Conservation (phyloP, 2,797 vertebrate species). For the Pangasius mekongensis region DNA sequence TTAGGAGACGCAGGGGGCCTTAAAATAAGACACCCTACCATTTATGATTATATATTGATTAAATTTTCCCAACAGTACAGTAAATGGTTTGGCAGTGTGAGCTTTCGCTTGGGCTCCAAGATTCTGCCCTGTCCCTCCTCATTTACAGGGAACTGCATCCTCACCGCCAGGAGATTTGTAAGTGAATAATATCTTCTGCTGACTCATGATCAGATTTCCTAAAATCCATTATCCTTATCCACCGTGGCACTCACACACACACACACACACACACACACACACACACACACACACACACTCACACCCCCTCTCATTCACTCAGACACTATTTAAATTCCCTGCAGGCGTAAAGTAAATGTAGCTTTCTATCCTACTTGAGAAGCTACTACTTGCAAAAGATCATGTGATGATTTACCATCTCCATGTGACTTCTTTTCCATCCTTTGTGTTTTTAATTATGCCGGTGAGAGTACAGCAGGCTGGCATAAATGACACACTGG, state of each 20-base stretch:
- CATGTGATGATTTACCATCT: slow-evolving; percentile 37
- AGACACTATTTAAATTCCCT: slow-evolving; percentile 30
- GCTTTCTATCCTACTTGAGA: slow-evolving; percentile 40
- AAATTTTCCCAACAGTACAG: neutral
- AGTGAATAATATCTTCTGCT: slow-evolving; percentile 35
- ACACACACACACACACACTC: neutral
- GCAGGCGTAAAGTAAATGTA: slow-evolving; percentile 36
- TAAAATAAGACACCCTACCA: slow-evolving; percentile 4
- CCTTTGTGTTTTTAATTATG: slow-evolving; percentile 48
- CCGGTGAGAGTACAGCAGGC: neutral
- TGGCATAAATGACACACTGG: slow-evolving; percentile 15
- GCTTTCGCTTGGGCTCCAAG: neutral
- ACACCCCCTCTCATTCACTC: slow-evolving; percentile 25
- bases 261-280: slow-evolving; percentile 6
- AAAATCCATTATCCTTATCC: slow-evolving; percentile 33
- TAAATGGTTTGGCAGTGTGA: neutral
- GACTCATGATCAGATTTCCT: slow-evolving; percentile 46
- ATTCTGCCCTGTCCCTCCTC: slow-evolving; percentile 21
- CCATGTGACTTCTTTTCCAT: slow-evolving; percentile 32
- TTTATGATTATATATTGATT: slow-evolving; percentile 22
- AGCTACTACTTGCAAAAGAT: slow-evolving; percentile 27
- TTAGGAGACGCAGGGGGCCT: neutral
- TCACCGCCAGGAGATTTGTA: slow-evolving; percentile 19
- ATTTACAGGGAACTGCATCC: slow-evolving; percentile 28
- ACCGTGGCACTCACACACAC: neutral